phyloP scores from a whole-genome alignment of 1,140 invertebrate species.

The Pogonomyrmex californicus region DNA sequence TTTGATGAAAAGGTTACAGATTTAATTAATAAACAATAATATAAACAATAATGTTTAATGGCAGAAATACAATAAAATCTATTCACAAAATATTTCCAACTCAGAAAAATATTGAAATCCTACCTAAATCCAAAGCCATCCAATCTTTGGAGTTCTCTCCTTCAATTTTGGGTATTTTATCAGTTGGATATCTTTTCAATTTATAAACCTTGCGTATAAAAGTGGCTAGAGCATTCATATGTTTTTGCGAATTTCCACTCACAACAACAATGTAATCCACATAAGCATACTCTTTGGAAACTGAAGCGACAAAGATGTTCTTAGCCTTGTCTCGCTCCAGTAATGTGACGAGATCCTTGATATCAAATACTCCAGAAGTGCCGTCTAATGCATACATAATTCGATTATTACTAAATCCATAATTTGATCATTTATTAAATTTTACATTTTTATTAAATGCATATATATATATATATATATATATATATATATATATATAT shows the following conservation, averaged over 20 bases:
- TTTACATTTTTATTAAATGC: neutral
- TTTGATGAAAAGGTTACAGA: no score
- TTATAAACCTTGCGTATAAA: conserved; percentile 94
- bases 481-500: no score
- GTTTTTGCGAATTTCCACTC: conserved; percentile 91
- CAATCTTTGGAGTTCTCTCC: conserved; percentile 92
- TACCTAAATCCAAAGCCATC: conserved; percentile 96
- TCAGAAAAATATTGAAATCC: no score
- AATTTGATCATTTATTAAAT: conserved; percentile 17
- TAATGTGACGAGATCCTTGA: conserved; percentile 94
- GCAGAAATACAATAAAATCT: conserved; percentile 49
- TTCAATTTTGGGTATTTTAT: conserved; percentile 92
- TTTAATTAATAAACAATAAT: no score
- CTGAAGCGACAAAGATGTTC: conserved; percentile 93
- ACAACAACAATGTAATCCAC: conserved; percentile 94
- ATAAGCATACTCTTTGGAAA: conserved; percentile 93
- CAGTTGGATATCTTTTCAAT: conserved; percentile 89
- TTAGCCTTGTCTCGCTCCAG: conserved; percentile 92
- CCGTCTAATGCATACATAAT: conserved; percentile 89
- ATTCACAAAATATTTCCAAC: conserved; percentile 19
- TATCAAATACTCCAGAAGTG: conserved; percentile 93
- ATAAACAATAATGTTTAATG: no score
- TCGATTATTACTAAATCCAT: conserved; percentile 34
- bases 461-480: conserved; percentile 1
- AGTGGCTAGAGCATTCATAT: conserved; percentile 92